phyloP scores from a whole-genome alignment of 2,113 vertebrate species.

The Pavo muticus region DNA sequence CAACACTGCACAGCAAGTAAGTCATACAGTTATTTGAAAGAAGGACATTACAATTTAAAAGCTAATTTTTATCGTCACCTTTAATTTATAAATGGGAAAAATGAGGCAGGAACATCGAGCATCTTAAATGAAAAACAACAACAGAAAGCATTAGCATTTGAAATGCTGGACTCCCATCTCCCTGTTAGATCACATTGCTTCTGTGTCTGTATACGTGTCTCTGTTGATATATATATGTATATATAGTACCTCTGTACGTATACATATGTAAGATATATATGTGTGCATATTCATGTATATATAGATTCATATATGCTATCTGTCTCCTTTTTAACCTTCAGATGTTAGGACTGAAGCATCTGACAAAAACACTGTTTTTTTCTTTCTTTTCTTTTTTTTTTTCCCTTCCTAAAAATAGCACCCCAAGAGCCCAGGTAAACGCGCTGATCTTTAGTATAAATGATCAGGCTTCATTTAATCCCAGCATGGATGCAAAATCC shows the following conservation, averaged over 20 bases:
- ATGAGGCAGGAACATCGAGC: not conserved
- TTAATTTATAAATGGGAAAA: constrained; percentile 38
- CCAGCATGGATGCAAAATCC: not conserved
- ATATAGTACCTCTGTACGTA: constrained; percentile 14
- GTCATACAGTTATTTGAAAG: not conserved
- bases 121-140: not conserved
- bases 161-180: constrained; percentile 14
- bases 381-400: not conserved
- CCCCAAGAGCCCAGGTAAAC: constrained; percentile 24
- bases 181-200: constrained; percentile 10
- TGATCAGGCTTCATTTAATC: not conserved
- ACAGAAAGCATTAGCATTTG: not conserved
- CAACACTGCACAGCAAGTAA: constrained; percentile 15
- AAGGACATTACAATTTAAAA: constrained; percentile 20
- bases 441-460: not conserved
- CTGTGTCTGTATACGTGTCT: constrained; percentile 32
- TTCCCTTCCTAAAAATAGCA: not conserved
- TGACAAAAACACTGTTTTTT: not conserved
- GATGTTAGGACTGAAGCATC: constrained; percentile 1
- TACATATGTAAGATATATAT: constrained; percentile 27
- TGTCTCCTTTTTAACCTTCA: constrained; percentile 15
- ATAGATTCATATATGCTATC: not conserved
- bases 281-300: constrained; percentile 20
- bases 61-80: constrained; percentile 26
- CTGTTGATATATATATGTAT: constrained; percentile 22